These are phyloP conservation scores for Eupeodes corollae DNA, from an alignment of 1,140 invertebrate species.

Conservation along the genomic window DNA sequence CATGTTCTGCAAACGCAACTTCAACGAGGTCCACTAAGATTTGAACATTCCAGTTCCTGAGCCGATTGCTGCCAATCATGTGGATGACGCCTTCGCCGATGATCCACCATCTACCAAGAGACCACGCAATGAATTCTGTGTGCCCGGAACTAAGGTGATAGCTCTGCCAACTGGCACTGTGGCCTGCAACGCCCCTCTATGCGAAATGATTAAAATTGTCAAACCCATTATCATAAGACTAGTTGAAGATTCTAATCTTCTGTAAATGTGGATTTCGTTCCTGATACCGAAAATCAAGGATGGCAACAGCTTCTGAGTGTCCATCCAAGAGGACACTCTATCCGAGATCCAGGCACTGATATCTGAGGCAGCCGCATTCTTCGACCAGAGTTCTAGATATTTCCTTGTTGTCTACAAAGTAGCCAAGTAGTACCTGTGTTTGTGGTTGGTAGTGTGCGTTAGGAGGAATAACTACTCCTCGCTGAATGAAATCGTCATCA, in stretches of 20 bases:
- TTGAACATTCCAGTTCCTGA: conserved; percentile 82
- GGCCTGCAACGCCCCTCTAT: conserved; percentile 73
- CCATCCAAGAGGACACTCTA: conserved; percentile 93
- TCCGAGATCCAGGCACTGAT: conserved; percentile 94
- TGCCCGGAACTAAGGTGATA: conserved; percentile 66
- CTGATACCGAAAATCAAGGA: conserved; percentile 99
- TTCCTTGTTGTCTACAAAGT: too few relatives aligned
- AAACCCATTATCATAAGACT: conserved; percentile 89
- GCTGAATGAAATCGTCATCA: too few relatives aligned
- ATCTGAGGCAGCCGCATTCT: conserved; percentile 58
- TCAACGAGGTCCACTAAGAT: conserved; percentile 63
- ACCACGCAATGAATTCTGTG: conserved; percentile 42
- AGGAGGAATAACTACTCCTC: too few relatives aligned
- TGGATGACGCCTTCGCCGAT: conserved; percentile 12
- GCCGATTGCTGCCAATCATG: conserved; percentile 48
- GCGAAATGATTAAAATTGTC: conserved; percentile 75
- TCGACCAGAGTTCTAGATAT: too few relatives aligned
- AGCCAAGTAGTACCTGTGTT: too few relatives aligned
- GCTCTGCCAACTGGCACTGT: conserved; percentile 67
- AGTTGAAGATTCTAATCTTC: conserved; percentile 71
- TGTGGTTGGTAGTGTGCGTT: too few relatives aligned
- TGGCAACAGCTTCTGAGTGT: conserved; percentile 97
- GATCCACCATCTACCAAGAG: conserved; percentile 53
- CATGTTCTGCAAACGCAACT: conserved; percentile 62
- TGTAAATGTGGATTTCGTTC: conserved; percentile 99